These are phyloP conservation scores for Sarcophaga variegata DNA, from an alignment of 2,888 invertebrate species.

Conservation along the genomic window DNA sequence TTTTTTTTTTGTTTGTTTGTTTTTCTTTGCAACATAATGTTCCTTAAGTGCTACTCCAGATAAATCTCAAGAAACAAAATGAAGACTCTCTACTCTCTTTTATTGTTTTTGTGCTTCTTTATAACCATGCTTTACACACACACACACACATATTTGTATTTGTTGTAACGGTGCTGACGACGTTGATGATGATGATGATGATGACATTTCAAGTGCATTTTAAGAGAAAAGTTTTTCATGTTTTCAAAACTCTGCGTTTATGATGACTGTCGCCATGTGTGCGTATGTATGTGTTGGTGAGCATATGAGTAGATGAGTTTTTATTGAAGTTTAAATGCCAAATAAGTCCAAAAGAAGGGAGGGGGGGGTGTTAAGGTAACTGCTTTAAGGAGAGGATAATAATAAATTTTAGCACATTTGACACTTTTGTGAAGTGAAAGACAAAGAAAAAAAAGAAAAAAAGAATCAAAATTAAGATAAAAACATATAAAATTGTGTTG, in stretches of 20 bases:
- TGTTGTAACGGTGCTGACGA: too few relatives aligned
- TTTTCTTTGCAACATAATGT: slow-evolving; percentile 52
- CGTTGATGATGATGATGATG: background rate
- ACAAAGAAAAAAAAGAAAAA: too few relatives aligned
- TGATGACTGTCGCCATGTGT: background rate
- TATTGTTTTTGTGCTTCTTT: slow-evolving; percentile 37
- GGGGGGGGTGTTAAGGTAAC: background rate
- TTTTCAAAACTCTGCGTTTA: slow-evolving; percentile 15
- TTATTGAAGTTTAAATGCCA: background rate
- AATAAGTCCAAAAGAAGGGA: background rate
- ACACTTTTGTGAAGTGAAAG: background rate
- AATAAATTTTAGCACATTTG: background rate
- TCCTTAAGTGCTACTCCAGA: slow-evolving; percentile 56
- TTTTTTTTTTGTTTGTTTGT: slow-evolving; percentile 36
- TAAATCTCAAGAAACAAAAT: slow-evolving; percentile 54
- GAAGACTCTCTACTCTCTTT: slow-evolving; percentile 43
- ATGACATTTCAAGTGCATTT: slow-evolving; percentile 64
- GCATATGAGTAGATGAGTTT: background rate
- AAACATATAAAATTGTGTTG: too few relatives aligned
- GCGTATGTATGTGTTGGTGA: too few relatives aligned
- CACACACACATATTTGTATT: background rate
- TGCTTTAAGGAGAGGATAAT: background rate
- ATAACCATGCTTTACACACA: too few relatives aligned
- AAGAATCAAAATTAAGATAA: too few relatives aligned
- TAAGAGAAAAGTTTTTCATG: slow-evolving; percentile 51